phyloP scores from a whole-genome alignment of 2,113 vertebrate species.

The Lonchura striata region DNA sequence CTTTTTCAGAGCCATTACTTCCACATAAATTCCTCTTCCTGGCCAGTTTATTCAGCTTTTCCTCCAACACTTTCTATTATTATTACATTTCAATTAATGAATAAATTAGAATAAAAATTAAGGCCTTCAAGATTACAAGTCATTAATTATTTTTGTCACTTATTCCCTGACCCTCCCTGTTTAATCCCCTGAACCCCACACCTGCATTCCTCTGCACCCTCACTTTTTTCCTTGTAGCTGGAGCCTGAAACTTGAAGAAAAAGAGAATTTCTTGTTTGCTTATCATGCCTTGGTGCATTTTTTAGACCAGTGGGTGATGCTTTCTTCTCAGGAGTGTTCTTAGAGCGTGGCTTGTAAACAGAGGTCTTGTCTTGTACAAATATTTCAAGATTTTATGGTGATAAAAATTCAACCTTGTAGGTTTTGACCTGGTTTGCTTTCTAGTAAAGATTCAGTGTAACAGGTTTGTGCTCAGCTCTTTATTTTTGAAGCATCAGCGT shows the following conservation, averaged over 20 bases:
- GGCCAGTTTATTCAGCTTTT: rapidly evolving
- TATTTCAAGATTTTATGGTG: rapidly evolving
- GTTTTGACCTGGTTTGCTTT: rapidly evolving
- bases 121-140: rapidly evolving
- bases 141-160: not conserved
- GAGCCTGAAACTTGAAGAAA: rapidly evolving
- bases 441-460: rapidly evolving
- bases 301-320: rapidly evolving
- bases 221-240: not conserved
- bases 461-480: not conserved
- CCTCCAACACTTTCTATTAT: rapidly evolving
- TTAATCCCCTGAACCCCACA: not conserved
- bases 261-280: rapidly evolving
- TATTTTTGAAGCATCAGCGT: rapidly evolving
- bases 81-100: rapidly evolving
- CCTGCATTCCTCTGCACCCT: not conserved
- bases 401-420: rapidly evolving
- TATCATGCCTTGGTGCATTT: rapidly evolving
- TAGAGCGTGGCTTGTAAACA: rapidly evolving
- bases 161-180: not conserved
- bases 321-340: rapidly evolving
- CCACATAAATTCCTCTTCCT: rapidly evolving
- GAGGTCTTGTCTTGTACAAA: rapidly evolving
- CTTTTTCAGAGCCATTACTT: rapidly evolving
- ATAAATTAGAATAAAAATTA: too few relatives aligned